These are phyloP conservation scores for Caranx melampygus DNA, from an alignment of 2,113 vertebrate genomes.

Conservation along the genomic window DNA sequence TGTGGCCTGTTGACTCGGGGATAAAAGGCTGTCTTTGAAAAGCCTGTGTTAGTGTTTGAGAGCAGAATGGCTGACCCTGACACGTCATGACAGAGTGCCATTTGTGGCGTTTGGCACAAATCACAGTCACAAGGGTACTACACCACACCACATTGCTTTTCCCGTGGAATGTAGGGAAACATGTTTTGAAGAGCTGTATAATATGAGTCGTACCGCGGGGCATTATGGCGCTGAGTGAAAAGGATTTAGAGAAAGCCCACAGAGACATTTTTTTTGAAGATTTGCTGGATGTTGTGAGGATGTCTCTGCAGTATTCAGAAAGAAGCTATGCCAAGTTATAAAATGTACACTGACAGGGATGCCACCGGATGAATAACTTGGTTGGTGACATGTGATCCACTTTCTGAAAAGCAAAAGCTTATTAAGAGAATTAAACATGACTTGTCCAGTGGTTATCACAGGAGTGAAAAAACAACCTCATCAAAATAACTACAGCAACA, in stretches of 20 bases:
- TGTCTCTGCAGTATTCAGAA: slow-evolving; percentile 11
- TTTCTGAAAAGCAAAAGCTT: slow-evolving; percentile 20
- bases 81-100: slow-evolving; percentile 58
- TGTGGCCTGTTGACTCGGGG: slow-evolving; percentile 65
- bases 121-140: slow-evolving; percentile 45
- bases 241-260: slow-evolving; percentile 1
- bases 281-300: slow-evolving; percentile 5
- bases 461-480: slow-evolving; percentile 13
- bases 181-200: slow-evolving; percentile 28
- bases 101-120: slow-evolving; percentile 64
- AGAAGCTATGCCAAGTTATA: slow-evolving; percentile 19
- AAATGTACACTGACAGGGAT: slow-evolving; percentile 23
- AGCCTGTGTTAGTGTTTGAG: slow-evolving; percentile 48
- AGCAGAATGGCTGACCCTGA: slow-evolving; percentile 63
- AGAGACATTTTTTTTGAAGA: neutral
- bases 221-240: slow-evolving; percentile 13
- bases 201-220: neutral
- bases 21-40: slow-evolving; percentile 68
- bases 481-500: slow-evolving; percentile 23
- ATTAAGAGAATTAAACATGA: slow-evolving; percentile 37
- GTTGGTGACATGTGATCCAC: slow-evolving; percentile 18
- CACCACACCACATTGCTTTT: neutral
- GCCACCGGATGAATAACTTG: slow-evolving; percentile 32
- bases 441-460: slow-evolving; percentile 19
- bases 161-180: slow-evolving; percentile 23